Conservation (phyloP, 2,113 vertebrate species). For the Marmota flaviventris region DNA sequence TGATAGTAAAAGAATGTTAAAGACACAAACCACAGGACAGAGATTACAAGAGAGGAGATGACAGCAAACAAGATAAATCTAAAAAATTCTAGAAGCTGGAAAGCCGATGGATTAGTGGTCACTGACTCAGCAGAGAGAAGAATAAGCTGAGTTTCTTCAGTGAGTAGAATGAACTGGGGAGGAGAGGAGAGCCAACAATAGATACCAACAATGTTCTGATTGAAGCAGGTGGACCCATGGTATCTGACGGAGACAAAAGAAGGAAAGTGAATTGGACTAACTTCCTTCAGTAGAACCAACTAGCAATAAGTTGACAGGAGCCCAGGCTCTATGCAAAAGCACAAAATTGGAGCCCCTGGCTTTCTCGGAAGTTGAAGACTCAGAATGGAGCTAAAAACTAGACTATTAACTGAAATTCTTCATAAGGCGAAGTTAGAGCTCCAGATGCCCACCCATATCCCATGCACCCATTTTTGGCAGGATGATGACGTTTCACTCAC, state of each 20-base stretch:
- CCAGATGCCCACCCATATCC: background rate
- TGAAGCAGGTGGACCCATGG: background rate
- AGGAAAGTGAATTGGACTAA: background rate
- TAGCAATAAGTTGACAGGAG: background rate
- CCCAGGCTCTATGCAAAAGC: background rate
- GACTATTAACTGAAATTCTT: background rate
- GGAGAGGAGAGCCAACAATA: background rate
- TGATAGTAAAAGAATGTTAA: slow-evolving; percentile 57
- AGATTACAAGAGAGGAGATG: background rate
- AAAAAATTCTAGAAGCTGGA: background rate
- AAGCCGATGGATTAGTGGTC: background rate
- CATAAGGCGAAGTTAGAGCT: background rate
- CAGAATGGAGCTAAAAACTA: background rate
- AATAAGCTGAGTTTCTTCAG: background rate
- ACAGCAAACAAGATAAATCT: background rate
- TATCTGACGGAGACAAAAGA: background rate
- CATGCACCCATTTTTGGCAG: no score
- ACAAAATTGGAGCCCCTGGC: background rate
- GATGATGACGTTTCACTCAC: background rate
- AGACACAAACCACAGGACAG: background rate
- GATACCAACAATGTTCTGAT: background rate
- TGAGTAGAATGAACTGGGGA: background rate
- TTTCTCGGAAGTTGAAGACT: background rate
- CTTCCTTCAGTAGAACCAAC: background rate
- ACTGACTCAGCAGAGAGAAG: background rate